Evolutionary conservation across 2,797 vertebrate genomes (phyloP), one percentile per base, ranked within the genome.

Genomic region (Caiman crocodilus): DNA sequence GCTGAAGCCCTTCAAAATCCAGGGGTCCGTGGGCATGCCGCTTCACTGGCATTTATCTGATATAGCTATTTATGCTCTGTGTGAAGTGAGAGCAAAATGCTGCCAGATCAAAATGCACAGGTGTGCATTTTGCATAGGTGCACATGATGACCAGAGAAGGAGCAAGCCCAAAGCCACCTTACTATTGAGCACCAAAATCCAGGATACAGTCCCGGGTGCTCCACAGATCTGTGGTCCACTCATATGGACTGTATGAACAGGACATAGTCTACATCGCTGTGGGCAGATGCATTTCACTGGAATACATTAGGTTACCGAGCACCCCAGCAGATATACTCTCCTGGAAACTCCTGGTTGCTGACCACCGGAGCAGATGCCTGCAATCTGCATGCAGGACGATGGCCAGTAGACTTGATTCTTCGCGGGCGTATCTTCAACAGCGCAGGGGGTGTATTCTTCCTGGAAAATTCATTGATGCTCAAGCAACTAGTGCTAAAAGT

Each of bases 1-100:
- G 42, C 42, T 50, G 42, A 50, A 50, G 0, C 73, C 77, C 77
- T 23, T 11, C 88, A 25, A 42, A 63, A 87, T 58, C 77, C 80
- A 11, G 0, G 2, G 2, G 1, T 92, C 79, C 20, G 0, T 3
- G 79, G 75, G 56, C 42, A 87, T 1, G 2, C 26, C 11, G 82
- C 5, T 1, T 15, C 11, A 13, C 67, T 35, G 30, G n/a, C 1
- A 50, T 1, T 79, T 57, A 50, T 35, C 50, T 60, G 14, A 35
- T 18, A 65, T 69, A 0, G 76, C 32, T 14, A 0, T 81, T 58
- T 2, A 0, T 9, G 0, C 3, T 42, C 0, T 5, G 56, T n/a
- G 76, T 0, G 2, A 15, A 1, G 10, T 4, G 12, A 75, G 55
- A 0, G 0, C n/a, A 30, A 35, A 35, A 14, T 21, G 30, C 20